A percentile compares a stretch with the other conserved stretches of the same genome.
Conservation (phyloP, 2,797 vertebrate species). For the Lacerta bilineata region DNA sequence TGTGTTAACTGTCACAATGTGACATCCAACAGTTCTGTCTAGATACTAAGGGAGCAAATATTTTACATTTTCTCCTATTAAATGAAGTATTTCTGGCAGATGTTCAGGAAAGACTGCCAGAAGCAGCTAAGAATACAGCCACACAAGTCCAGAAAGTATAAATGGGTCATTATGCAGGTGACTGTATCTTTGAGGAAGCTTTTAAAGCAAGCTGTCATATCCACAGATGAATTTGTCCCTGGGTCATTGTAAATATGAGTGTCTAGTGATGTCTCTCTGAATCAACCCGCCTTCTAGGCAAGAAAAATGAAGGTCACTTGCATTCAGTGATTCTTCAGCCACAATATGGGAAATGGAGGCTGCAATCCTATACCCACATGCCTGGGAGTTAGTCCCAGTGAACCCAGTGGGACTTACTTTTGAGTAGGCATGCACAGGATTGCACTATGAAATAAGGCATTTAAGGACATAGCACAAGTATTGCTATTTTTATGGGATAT, state of each 20-base stretch:
- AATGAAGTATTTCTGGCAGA: neutral
- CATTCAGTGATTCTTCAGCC: neutral
- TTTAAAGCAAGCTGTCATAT: constrained; percentile 24
- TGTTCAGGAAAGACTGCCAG: neutral
- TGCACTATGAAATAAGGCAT: neutral
- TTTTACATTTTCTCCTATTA: neutral
- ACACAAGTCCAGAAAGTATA: neutral
- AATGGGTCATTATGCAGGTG: neutral
- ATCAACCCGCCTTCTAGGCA: neutral
- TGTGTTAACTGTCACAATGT: neutral
- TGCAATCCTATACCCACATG: neutral
- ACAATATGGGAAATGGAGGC: neutral
- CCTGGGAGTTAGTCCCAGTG: neutral
- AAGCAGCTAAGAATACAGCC: neutral
- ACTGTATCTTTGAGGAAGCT: neutral
- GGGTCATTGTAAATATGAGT: neutral
- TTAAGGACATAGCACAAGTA: neutral
- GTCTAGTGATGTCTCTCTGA: neutral
- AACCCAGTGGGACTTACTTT: neutral
- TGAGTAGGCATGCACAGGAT: neutral
- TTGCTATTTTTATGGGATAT: too few relatives aligned
- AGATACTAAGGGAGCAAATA: neutral
- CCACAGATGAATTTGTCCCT: neutral
- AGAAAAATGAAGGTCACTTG: neutral
- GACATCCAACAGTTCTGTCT: neutral